A percentile compares a stretch with the other conserved stretches of the same genome.
Evolutionary conservation across 35 echinoderm and acorn worm genomes (phyloP).

Genomic region (Lytechinus pictus): DNA sequence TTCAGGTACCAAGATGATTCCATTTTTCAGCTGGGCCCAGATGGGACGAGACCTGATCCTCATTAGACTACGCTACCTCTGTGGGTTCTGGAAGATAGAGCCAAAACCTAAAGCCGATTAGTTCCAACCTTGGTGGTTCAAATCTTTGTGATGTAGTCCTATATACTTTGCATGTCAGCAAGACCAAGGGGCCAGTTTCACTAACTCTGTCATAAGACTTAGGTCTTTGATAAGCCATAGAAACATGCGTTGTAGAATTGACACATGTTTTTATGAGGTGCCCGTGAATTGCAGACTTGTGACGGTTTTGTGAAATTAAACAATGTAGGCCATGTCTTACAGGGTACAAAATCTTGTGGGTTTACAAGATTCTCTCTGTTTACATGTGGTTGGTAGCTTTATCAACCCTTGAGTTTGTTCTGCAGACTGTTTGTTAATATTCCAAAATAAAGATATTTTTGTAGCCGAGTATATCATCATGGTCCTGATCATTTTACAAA

Average conservation of each 20-base stretch:
- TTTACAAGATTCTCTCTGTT: not conserved
- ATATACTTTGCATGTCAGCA: no score
- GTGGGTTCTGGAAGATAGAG: constrained; percentile 86
- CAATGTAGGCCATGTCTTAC: no score
- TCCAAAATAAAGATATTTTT: not conserved
- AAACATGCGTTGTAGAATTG: no score
- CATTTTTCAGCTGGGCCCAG: constrained; percentile 94
- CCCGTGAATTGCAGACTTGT: no score
- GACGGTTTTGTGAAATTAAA: no score
- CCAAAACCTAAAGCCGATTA: constrained; percentile 69
- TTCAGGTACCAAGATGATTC: constrained; percentile 88
- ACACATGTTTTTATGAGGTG: no score
- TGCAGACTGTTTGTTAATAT: not conserved
- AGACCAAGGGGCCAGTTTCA: no score
- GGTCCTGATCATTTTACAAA: not conserved
- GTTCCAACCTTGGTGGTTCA: no score
- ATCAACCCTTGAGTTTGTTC: not conserved
- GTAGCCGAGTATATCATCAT: not conserved
- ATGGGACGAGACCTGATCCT: constrained; percentile 95
- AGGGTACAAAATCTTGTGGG: not conserved
- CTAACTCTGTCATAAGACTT: no score
- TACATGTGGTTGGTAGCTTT: not conserved
- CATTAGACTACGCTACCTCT: constrained; percentile 85
- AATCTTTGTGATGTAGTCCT: no score
- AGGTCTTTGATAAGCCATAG: no score